Conservation (phyloP, 2,888 invertebrate genomes). For the Napeogenes sylphis region DNA sequence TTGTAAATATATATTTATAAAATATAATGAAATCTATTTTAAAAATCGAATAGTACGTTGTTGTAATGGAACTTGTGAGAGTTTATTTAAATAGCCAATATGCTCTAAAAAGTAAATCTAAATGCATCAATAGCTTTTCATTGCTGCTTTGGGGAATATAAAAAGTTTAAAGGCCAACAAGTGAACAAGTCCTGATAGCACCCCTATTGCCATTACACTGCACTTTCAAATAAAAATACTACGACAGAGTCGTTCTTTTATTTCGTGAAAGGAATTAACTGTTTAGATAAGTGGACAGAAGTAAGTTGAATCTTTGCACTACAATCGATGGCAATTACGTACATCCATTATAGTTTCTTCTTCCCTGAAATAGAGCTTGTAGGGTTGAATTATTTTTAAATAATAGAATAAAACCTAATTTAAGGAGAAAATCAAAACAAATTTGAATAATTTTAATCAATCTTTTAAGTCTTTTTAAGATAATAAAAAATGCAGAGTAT, state of each 20-base stretch:
- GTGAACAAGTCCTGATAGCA: background rate
- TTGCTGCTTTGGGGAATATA: background rate
- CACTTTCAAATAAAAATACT: conserved; percentile 5
- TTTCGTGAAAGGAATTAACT: conserved; percentile 3
- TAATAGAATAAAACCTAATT: background rate
- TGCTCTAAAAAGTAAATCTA: background rate
- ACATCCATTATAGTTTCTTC: too few species aligned
- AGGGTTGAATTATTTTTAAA: background rate
- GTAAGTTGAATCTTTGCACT: background rate
- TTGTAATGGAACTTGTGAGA: too few species aligned
- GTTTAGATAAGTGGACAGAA: background rate
- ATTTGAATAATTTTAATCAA: background rate
- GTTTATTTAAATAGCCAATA: background rate
- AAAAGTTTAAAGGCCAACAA: background rate
- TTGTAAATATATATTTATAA: too few species aligned
- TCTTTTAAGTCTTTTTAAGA: too few species aligned
- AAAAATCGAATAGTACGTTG: too few species aligned
- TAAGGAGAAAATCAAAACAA: background rate
- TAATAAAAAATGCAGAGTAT: conserved; percentile 13
- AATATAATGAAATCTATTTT: too few species aligned
- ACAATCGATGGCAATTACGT: too few species aligned
- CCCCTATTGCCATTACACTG: conserved; percentile 4
- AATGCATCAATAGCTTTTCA: background rate
- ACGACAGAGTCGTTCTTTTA: background rate
- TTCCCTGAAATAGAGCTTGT: too few species aligned